Base-by-base conservation (phyloP, 2,113 vertebrate genomes). In the Tachysurus fulvidraco region DNA sequence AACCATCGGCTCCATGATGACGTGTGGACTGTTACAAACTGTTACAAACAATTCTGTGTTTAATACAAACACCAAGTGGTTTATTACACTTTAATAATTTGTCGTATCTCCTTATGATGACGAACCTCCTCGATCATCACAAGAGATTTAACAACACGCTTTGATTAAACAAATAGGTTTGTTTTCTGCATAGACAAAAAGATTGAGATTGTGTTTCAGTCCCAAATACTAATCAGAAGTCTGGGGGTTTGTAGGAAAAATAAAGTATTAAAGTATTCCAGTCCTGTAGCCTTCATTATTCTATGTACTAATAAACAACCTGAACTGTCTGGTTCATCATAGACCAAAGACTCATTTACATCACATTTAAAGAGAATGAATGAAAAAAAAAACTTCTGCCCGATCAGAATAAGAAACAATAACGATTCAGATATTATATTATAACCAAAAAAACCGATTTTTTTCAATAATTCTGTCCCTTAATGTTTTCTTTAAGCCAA, bases 1-100 rank as follows among this genome's bases (percentile, higher is more conserved):
- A 8, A 84, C 85, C 30, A 28, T 59, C 30, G 41, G 74, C 0
- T 87, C 76, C 84, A 90, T 82, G 8, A 41, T 78, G 54, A 65
- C 71, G 21, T 36, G 36, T 60, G 11, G 10, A 59, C 17, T 30
- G 28, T 79, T 19, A 79, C 5, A 28, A 28, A 59, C 17, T 30
- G 28, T 79, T 19, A 79, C 5, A 28, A 28, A 46, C 21, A 50
- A 41, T 36, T 69, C 14, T 19, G 14, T 14, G 14, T 36, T 16
- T 41, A 69, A 71, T 21, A 50, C 46, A 50, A 0, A 59, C 57
- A 21, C 4, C 10, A 13, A 14, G 59, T 7, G 7, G 19, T n/a
- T 65, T 28, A 25, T 28, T 69, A 69, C 28, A 69, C 16, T 36
- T 2, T 36, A 69, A 17, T 17, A 69, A 23, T 36, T 69, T 2